Evolutionary conservation across 92 coral and sea anemone species (phyloP), one percentile per base, ranked within the genome.

Genomic region (Virgularia gustaviana): DNA sequence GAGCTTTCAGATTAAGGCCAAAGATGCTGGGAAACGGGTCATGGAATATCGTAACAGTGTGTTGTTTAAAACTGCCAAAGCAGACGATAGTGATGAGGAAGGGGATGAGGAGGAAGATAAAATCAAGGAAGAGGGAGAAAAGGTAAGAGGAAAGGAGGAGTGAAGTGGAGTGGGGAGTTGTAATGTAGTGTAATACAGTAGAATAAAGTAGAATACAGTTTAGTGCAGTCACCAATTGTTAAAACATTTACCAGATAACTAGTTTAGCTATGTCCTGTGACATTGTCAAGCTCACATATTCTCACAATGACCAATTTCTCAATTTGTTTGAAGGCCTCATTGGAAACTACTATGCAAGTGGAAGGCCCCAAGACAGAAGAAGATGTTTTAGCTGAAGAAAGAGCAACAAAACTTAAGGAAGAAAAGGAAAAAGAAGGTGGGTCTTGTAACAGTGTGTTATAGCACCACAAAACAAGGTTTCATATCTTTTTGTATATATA

Each of bases 31-130:
- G 75, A 87, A 84, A 62, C 88, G 96, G 20, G 90, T 89, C 68
- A 89, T 92, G 32, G 98, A 92, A 56, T 92, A 92, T 85, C 79
- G 92, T 38, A 89, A 89, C 24, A 92, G 77, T 68, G 90, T 89
- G 22, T 74, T 92, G 35, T 92, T 85, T 63, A 92, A 92, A 78
- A 91, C 90, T 61, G 86, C 96, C 71, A 82, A 74, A 44, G 98
- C 87, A 22, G 88, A 83, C 72, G 96, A 86, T 25, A 89, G 88
- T 55, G 90, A 92, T 20, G 98, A 92, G 49, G 98, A 90, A 65
- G 96, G 83, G 19, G 86, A 66, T 10, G 80, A 83, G 16, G 80
- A 65, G 31, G n/a, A n/a, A n/a, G 86, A 70, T 34, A 63, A 80
- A 28, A 65, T 18, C 24, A 65, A 47, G 6, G 83, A 76, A 57